Evolutionary conservation across 2,888 invertebrate species (phyloP), one percentile per base, ranked within the genome.

Genomic region (Chrysodeixis includens): DNA sequence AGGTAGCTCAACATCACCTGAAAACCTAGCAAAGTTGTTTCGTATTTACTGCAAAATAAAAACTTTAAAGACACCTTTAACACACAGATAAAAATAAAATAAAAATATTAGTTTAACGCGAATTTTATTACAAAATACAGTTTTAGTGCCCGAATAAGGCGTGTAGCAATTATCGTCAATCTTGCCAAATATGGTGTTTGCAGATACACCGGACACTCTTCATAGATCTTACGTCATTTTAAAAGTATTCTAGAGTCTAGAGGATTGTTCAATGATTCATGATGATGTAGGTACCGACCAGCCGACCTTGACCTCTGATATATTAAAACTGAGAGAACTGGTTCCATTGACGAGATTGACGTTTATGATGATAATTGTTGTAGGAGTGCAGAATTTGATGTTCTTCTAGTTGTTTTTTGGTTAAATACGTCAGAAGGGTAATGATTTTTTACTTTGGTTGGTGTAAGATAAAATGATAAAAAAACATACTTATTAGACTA

Each of bases 301-400:
- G 12, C 0, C 62, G 65, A 69, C 80, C 80, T 78, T 80, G 68
- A 73, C 53, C 81, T 78, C 76, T 60, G 12, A 26, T 22, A 52
- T n/a, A 52, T 53, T 22, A 44, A 54, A 40, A 22, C 46, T 74
- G 59, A 57, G 51, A 52, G 62, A 66, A 54, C 59, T 46, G 30
- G 20, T 9, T n/a, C 1, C 55, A 60, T 58, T 53, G 62, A 44
- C 54, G 18, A 1, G n/a, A 18, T 6, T 59, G 51, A 52, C 46
- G 14, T 49, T 20, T 20, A 20, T 20, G 20, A 20, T 20, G 46
- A 40, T n/a, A n/a, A 40, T 40, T n/a, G n/a, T 40, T 6, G 14
- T 35, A 14, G 0, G 5, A 40, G 6, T 40, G n/a, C 40, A 40
- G n/a, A 2, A 5, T 40, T n/a, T 5, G 14, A n/a, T n/a, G 14